Conservation (phyloP, 2,113 vertebrate species). For the Laticauda laticaudata region DNA sequence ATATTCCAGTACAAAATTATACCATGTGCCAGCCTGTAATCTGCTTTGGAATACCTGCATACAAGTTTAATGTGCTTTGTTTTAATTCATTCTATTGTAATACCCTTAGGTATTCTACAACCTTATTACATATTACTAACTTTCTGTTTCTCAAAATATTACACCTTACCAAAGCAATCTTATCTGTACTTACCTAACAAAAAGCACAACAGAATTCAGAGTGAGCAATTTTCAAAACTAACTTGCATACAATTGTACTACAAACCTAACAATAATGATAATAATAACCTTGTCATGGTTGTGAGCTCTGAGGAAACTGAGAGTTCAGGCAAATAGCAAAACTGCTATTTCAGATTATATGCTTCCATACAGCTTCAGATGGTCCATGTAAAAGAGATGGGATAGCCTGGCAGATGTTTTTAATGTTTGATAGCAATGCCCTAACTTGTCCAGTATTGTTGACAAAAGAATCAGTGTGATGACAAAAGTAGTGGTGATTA, state of each 20-base stretch:
- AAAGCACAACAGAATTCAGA: not conserved
- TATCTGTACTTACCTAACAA: not conserved
- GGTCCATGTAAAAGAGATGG: not conserved
- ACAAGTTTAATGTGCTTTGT: slow-evolving; percentile 39
- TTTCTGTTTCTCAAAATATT: slow-evolving; percentile 50
- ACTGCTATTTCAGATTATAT: not conserved
- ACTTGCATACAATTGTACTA: not conserved
- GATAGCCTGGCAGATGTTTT: not conserved
- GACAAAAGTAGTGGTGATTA: not conserved
- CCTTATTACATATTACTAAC: slow-evolving; percentile 13
- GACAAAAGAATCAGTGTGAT: not conserved
- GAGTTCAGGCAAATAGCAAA: not conserved
- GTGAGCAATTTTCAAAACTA: not conserved
- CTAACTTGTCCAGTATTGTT: not conserved
- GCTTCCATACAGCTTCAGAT: not conserved
- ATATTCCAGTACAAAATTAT: slow-evolving; percentile 67
- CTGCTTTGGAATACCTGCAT: slow-evolving; percentile 65
- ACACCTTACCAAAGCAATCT: not conserved
- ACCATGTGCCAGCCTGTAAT: slow-evolving; percentile 63
- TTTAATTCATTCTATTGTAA: slow-evolving; percentile 36
- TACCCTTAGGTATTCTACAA: slow-evolving; percentile 27
- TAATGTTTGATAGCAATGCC: not conserved
- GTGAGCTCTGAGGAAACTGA: not conserved
- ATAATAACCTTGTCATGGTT: not conserved
- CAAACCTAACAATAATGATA: not conserved